These are phyloP conservation scores for Osmerus eperlanus DNA, from an alignment of 2,113 vertebrate species.

Conservation along the genomic window DNA sequence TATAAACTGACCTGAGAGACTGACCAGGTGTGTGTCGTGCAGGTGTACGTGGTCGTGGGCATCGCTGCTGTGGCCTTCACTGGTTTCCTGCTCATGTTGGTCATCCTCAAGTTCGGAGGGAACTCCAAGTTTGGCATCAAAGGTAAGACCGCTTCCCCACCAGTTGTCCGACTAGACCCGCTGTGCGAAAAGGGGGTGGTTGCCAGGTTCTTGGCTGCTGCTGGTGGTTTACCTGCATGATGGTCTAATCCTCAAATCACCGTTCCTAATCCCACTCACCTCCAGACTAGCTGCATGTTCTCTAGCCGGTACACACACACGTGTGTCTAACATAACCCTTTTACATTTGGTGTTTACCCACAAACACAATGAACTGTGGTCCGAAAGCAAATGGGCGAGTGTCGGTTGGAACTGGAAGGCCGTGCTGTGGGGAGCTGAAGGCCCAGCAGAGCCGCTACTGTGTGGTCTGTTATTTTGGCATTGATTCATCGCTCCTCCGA, in stretches of 20 bases:
- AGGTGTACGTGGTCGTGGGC: constrained; percentile 96
- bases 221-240: constrained; percentile 53
- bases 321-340: no score
- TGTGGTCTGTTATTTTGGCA: constrained; percentile 46
- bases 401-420: not conserved
- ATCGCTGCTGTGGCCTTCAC: constrained; percentile 92
- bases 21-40: constrained; percentile 6
- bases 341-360: no score
- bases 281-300: constrained; percentile 15
- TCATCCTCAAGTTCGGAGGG: constrained; percentile 94
- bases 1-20: not conserved
- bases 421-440: not conserved
- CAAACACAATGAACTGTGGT: not conserved
- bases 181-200: not conserved
- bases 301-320: constrained; percentile 1
- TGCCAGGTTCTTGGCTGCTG: constrained; percentile 20
- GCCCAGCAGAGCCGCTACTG: constrained; percentile 18
- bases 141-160: constrained; percentile 78
- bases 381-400: no score
- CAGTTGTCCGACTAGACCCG: not conserved
- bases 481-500: constrained; percentile 47
- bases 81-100: constrained; percentile 90
- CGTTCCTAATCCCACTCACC: not conserved
- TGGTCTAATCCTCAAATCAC: not conserved
- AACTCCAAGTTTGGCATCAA: constrained; percentile 99